Evolutionary conservation across 2,888 invertebrate genomes (phyloP), one percentile per base, ranked within the genome.

Genomic region (Balanococcus diminutus): DNA sequence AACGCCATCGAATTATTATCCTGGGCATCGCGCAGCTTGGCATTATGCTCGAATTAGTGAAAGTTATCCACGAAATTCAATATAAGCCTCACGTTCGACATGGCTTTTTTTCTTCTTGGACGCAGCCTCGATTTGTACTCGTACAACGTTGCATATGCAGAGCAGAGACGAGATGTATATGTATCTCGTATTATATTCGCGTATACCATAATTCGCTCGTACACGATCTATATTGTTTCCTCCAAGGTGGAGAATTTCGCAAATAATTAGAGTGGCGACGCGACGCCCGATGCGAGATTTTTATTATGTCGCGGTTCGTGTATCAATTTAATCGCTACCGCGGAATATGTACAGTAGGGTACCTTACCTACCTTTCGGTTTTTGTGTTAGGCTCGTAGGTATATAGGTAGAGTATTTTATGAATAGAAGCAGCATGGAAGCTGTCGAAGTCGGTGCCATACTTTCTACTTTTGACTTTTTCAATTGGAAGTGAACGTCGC

Each of bases 41-140:
- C 9, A 56, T 56, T 56, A 22, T 56, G 56, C 9, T 56, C 56
- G 56, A 56, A 56, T 56, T 56, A 72, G 72, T 72, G 72, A 72
- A 72, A 72, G 72, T 72, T 72, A 72, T 72, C 72, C 72, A 25
- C 72, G 19, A 56, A 56, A 56, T 56, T 56, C 56, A 56, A 56
- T 56, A 56, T 56, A 56, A 22, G 22, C 22, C n/a, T 22, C 56
- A 56, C 22, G 56, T 56, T 56, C 56, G 42, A 42, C 16, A 42
- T 42, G 16, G 42, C 16, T 42, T 42, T 42, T 36, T 8, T 42
- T 42, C 42, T 42, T 42, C 14, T 42, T 42, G 8, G 42, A 11
- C 11, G 11, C 11, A 42, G 42, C 9, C 42, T 42, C 42, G n/a
- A n/a, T n/a, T 42, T 42, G 56, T 19, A 22, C 39, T 39, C 39